These are phyloP conservation scores for Sciurus carolinensis DNA, from an alignment of 2,797 vertebrate species.

Conservation along the genomic window DNA sequence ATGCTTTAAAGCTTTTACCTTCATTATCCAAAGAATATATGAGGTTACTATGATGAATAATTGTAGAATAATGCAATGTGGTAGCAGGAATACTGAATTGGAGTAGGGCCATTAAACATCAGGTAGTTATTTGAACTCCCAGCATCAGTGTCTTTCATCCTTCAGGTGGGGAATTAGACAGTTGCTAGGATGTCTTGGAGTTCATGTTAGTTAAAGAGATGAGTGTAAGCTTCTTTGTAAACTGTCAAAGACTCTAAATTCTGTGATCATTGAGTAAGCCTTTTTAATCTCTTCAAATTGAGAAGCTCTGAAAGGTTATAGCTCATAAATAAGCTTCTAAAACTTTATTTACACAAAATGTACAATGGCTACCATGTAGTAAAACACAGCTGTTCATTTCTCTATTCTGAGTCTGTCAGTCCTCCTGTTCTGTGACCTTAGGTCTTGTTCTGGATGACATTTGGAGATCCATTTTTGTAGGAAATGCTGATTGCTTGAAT, in stretches of 20 bases:
- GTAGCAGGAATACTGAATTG: conserved; percentile 29
- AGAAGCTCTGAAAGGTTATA: conserved; percentile 1
- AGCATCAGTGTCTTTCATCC: neutral
- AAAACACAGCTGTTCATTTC: neutral
- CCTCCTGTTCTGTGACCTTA: neutral
- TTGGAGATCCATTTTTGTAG: neutral
- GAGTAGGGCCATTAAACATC: neutral
- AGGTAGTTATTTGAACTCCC: neutral
- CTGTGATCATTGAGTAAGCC: neutral
- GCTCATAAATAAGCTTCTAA: neutral
- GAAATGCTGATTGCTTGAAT: neutral
- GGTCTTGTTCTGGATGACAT: neutral
- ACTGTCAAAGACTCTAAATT: neutral
- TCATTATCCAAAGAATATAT: neutral
- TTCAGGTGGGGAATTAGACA: neutral
- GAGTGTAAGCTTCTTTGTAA: neutral
- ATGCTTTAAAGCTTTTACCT: neutral
- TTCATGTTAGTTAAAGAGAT: neutral
- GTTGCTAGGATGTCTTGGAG: neutral
- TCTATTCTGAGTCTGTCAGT: neutral
- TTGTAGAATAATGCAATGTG: neutral
- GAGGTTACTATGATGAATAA: neutral
- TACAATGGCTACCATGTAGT: neutral
- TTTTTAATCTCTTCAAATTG: neutral
- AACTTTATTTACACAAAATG: neutral